These are phyloP conservation scores for Saccostrea cuccullata DNA, from an alignment of 1,140 invertebrate genomes.

Conservation along the genomic window DNA sequence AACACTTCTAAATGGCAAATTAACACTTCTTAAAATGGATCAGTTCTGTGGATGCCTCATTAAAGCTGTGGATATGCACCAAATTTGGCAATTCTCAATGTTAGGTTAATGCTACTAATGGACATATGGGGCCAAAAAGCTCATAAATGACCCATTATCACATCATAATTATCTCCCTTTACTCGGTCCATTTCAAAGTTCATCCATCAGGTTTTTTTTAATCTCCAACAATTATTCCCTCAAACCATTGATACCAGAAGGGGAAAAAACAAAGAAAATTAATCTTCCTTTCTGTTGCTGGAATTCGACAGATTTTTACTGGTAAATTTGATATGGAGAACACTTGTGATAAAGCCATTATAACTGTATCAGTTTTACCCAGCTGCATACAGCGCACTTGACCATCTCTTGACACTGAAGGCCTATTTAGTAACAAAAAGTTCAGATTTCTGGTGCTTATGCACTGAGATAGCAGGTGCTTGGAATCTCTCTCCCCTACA, in stretches of 20 bases:
- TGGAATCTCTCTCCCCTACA: neutral
- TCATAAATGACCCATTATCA: slow-evolving; percentile 1
- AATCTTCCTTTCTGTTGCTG: neutral
- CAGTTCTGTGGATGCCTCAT: neutral
- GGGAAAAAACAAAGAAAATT: neutral
- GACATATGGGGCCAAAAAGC: slow-evolving; percentile 4
- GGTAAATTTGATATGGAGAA: neutral
- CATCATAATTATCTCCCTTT: slow-evolving; percentile 29
- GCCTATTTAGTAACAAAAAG: neutral
- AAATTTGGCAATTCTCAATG: slow-evolving; percentile 11
- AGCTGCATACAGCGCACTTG: neutral
- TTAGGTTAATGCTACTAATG: neutral
- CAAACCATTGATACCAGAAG: neutral
- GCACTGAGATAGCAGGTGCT: neutral
- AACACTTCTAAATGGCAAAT: slow-evolving; percentile 12
- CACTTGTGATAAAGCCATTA: neutral
- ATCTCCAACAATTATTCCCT: neutral
- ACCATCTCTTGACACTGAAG: neutral
- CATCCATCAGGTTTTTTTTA: slow-evolving; percentile 4
- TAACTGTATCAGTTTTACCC: neutral
- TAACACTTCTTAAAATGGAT: slow-evolving; percentile 31
- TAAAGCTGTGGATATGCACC: slow-evolving; percentile 9
- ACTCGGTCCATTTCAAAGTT: neutral
- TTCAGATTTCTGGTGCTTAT: neutral
- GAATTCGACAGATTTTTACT: neutral